phyloP scores from a whole-genome alignment of 2,888 invertebrate genomes.

The Drosophila neonasuta region DNA sequence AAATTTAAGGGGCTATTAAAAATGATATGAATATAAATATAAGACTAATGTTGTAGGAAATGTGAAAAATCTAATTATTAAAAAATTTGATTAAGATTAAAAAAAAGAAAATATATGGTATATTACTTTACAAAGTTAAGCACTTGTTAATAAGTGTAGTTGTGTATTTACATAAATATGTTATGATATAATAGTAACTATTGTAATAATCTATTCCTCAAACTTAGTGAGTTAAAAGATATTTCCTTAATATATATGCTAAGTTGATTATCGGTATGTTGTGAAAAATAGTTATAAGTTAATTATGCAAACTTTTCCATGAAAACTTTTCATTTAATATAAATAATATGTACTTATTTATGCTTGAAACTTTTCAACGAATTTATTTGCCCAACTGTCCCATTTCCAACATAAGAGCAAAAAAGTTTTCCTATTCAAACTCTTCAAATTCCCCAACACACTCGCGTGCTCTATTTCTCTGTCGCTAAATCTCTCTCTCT shows the following conservation, averaged over 20 bases:
- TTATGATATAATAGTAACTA: too few relatives aligned
- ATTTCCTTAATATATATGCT: not conserved
- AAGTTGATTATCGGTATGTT: not conserved
- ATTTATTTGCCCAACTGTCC: slow-evolving; percentile 29
- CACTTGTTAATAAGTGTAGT: too few relatives aligned
- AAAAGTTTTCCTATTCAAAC: slow-evolving; percentile 45
- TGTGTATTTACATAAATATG: too few relatives aligned
- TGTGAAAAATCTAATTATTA: too few relatives aligned
- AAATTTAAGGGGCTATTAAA: too few relatives aligned
- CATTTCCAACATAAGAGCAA: slow-evolving; percentile 39
- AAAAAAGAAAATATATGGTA: too few relatives aligned
- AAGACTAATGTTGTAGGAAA: too few relatives aligned
- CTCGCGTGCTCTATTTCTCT: not conserved
- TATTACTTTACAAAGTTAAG: too few relatives aligned
- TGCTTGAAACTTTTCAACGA: slow-evolving; percentile 5
- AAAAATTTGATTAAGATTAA: too few relatives aligned
- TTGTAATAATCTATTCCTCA: too few relatives aligned
- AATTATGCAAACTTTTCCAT: not conserved
- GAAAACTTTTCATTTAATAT: slow-evolving; percentile 4
- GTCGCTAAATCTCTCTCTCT: not conserved
- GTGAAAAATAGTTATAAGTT: not conserved
- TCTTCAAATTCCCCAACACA: slow-evolving; percentile 15
- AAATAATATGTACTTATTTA: not conserved
- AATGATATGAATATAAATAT: too few relatives aligned
- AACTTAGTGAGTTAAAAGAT: too few relatives aligned